phyloP scores from a whole-genome alignment of 2,797 vertebrate genomes.

The Betta splendens region DNA sequence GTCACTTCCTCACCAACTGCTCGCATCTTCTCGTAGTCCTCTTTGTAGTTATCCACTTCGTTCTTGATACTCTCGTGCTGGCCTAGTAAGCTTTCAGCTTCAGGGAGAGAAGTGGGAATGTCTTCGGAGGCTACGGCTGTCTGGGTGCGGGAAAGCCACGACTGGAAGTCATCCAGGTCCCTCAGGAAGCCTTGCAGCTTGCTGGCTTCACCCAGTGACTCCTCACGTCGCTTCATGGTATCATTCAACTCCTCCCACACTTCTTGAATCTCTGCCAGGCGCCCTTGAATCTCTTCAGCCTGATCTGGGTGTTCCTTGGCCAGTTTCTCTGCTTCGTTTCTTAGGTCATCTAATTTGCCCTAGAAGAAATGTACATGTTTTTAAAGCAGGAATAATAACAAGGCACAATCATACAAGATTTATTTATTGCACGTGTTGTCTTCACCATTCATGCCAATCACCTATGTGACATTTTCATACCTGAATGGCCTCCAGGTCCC shows the following conservation, averaged over 20 bases:
- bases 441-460: background rate
- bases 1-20: slow-evolving; percentile 91
- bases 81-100: slow-evolving; percentile 88
- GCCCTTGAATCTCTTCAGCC: slow-evolving; percentile 80
- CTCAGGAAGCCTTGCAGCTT: slow-evolving; percentile 93
- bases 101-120: slow-evolving; percentile 86
- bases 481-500: slow-evolving; percentile 94
- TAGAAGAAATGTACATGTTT: slow-evolving; percentile 43
- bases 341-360: slow-evolving; percentile 88
- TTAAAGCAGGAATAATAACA: slow-evolving; percentile 8
- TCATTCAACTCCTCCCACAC: slow-evolving; percentile 91
- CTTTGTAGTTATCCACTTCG: slow-evolving; percentile 91
- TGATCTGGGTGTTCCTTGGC: slow-evolving; percentile 85
- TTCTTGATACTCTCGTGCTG: slow-evolving; percentile 91
- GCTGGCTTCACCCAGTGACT: slow-evolving; percentile 91
- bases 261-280: slow-evolving; percentile 82
- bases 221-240: slow-evolving; percentile 90
- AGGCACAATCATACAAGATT: background rate
- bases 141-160: slow-evolving; percentile 92
- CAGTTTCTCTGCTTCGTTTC: slow-evolving; percentile 84
- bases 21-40: slow-evolving; percentile 89
- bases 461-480: slow-evolving; percentile 67
- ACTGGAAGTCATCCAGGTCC: slow-evolving; percentile 93
- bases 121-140: slow-evolving; percentile 93
- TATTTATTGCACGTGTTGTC: background rate